These are phyloP conservation scores for Eupeodes luniger DNA, from an alignment of 2,888 invertebrate species.

Conservation along the genomic window DNA sequence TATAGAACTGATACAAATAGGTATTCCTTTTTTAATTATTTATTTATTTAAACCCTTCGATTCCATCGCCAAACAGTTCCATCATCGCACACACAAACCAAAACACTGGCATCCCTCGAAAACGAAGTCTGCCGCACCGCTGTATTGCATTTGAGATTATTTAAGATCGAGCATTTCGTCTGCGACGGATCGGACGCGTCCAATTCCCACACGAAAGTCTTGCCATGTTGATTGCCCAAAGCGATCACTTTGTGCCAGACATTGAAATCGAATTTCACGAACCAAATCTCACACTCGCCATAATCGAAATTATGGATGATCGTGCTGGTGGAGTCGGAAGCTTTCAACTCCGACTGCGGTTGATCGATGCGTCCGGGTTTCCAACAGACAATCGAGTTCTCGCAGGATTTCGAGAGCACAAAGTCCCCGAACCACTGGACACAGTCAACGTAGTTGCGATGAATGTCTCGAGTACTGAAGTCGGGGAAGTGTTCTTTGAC, in stretches of 20 bases:
- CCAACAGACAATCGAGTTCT: conserved; percentile 98
- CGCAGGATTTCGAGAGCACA: conserved; percentile 97
- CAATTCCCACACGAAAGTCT: conserved; percentile 97
- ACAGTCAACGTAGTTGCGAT: conserved; percentile 99
- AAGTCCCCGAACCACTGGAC: conserved; percentile 98
- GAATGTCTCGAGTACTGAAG: conserved; percentile 98
- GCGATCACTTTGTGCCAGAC: conserved; percentile 96
- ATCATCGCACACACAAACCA: conserved; percentile 98
- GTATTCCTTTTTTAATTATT: neutral
- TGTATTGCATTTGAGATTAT: conserved; percentile 94
- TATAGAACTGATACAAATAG: conserved; percentile 11
- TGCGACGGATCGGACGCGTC: conserved; percentile 93
- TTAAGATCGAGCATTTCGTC: conserved; percentile 90
- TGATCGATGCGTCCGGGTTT: conserved; percentile 95
- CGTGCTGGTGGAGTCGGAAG: conserved; percentile 91
- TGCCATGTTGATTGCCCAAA: conserved; percentile 97
- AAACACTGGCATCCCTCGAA: conserved; percentile 93
- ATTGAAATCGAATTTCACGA: conserved; percentile 97
- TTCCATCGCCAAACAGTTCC: conserved; percentile 99
- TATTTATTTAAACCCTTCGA: conserved; percentile 77
- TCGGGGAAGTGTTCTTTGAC: conserved; percentile 97
- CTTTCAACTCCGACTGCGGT: conserved; percentile 88
- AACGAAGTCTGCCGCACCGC: conserved; percentile 97
- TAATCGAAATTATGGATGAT: conserved; percentile 96
- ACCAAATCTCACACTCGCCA: conserved; percentile 99